Evolutionary conservation across 2,888 invertebrate genomes (phyloP), one percentile per base, ranked within the genome.

Genomic region (Trilocha varians): DNA sequence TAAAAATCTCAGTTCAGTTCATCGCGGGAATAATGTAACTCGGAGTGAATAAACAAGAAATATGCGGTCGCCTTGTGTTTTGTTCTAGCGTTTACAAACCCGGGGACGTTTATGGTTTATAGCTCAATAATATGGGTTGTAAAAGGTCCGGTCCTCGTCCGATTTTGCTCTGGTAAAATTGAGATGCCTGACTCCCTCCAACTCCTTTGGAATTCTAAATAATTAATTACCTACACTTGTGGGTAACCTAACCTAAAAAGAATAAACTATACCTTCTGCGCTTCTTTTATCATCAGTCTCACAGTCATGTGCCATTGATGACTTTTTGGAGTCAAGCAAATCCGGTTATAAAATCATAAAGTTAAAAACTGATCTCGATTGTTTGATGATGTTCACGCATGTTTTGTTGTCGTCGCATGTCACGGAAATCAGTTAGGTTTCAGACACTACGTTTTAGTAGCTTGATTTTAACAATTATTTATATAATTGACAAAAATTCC

Each of bases 41-140:
- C 52, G 57, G 56, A 70, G 72, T 70, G 60, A 72, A 74, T 76
- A 70, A 71, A 71, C 63, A 66, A 63, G 67, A 73, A 75, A 72
- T 74, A 70, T 70, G 72, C 69, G 70, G 67, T 62, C 60, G 67
- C 60, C 51, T 58, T 51, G 65, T 71, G 70, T 73, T 77, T 78
- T 78, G 72, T 78, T 73, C 71, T 64, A 73, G 62, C 66, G 68
- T 70, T 74, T 76, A 77, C 71, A 75, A 73, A 74, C 45, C 39
- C 43, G 63, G 62, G 56, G 60, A 69, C 66, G 62, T 76, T 78
- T 77, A 79, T 78, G 75, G 76, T 77, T 80, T 79, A 80, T 78
- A 57, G 75, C 74, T 68, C 73, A 78, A 80, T 80, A 80, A 75
- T 78, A 75, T 70, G 65, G 78, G 58, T 59, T 72, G 65, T 79